Evolutionary conservation across 2,888 invertebrate species (phyloP), one percentile per base, ranked within the genome.

Genomic region (Drosophila neotestacea): DNA sequence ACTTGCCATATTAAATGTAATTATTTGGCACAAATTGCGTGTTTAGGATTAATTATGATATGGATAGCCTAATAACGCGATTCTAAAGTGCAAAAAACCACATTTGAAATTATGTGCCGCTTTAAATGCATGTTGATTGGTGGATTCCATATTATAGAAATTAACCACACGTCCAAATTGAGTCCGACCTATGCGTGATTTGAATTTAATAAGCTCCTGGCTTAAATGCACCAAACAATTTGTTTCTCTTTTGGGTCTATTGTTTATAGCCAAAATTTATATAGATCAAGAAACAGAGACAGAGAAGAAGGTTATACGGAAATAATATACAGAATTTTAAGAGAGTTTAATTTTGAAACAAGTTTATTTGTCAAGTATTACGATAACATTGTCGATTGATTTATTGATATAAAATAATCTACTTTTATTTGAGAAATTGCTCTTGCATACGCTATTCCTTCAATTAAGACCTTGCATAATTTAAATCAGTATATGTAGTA

Each of bases 31-130:
- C 74, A 85, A 91, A 89, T 91, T 77, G 90, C 91, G 91, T 91
- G 91, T 89, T 91, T 90, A 88, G 90, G 83, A 89, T 89, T 90
- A 89, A 91, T 91, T 91, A 90, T 86, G 82, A 81, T 86, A 85
- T 81, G 89, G 81, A 80, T 83, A 88, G 84, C 75, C 85, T 88
- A 91, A 91, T 91, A 86, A 84, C 63, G 85, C 73, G 79, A 66
- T 79, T 71, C 70, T 72, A 85, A 85, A 83, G 85, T 85, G 86
- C 86, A 89, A 85, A 84, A 86, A 88, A 77, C 58, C 60, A 68
- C 89, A 75, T 89, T 87, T 75, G 41, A 81, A 88, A 84, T 88
- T 80, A 88, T 84, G 74, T 80, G 56, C 56, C 61, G 67, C 56
- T 67, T 69, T 67, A 77, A 77, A 84, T 66, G 63, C 65, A 38